Percentiles rank a stretch among this genome's conserved stretches.
These are phyloP conservation scores for Ceyx erithaca DNA, from an alignment of 2,797 vertebrate genomes.

Conservation along the genomic window DNA sequence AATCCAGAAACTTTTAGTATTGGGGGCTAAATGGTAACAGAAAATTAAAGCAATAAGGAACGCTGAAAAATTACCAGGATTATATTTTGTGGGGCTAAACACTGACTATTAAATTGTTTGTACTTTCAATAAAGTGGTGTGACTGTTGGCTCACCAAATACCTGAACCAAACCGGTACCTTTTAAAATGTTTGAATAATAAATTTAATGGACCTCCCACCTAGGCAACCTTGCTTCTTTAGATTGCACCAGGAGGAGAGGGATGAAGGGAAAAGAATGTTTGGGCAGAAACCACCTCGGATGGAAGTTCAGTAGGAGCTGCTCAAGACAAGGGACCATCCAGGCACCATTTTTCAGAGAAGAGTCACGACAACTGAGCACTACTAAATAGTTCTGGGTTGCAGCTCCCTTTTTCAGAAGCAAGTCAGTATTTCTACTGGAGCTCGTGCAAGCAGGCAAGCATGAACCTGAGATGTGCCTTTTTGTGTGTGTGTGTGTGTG, in stretches of 20 bases:
- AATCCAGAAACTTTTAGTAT: conserved; percentile 62
- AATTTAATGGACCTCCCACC: conserved; percentile 35
- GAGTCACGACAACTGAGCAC: background rate
- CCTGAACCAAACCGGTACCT: background rate
- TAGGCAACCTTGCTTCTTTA: background rate
- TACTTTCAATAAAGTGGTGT: conserved; percentile 21
- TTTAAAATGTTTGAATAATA: background rate
- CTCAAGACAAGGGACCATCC: background rate
- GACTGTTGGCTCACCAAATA: conserved; percentile 12
- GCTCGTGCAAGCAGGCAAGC: background rate
- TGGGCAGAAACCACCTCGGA: background rate
- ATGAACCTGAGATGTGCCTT: background rate
- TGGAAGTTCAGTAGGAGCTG: background rate
- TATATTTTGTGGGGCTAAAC: conserved; percentile 40
- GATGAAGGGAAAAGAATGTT: background rate
- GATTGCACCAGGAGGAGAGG: background rate
- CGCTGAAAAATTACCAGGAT: conserved; percentile 37
- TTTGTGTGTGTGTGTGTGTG: too few relatives aligned
- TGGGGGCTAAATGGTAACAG: conserved; percentile 20
- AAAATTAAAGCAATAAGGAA: conserved; percentile 44
- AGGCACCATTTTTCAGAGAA: background rate
- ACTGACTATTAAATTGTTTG: conserved; percentile 44
- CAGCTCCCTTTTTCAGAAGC: background rate
- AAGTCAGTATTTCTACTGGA: background rate
- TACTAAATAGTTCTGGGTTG: background rate